Base-by-base conservation (phyloP, 2,113 vertebrate species). In the Equus quagga region DNA sequence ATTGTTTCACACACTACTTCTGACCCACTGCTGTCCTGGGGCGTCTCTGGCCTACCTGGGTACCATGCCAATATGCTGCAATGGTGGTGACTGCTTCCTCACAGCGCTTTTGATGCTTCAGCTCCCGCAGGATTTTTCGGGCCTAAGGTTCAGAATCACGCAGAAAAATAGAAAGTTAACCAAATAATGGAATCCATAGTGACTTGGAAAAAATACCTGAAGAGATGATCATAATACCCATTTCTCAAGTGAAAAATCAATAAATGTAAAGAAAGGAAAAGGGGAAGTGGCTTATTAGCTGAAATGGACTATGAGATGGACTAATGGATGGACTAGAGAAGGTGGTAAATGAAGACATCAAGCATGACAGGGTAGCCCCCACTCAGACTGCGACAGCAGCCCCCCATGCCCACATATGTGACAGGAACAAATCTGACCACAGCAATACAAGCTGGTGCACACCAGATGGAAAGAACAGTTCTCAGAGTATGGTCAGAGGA, bases 71-170 rank as follows among this genome's bases (percentile, higher is more conserved):
- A 72, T 98, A 99, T 0, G 99, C 99, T 0, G 99, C 98, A 76
- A 99, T 99, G 94, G 99, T 99, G 23, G 99, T 99, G 95, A 96
- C 99, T 1, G 99, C 99, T 98, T 99, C 99, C 13, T 99, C 97
- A n/a, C 99, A 99, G 41, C 99, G 99, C 97, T 99, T 99, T 96
- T 99, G 99, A 75, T 99, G 99, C 94, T 99, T 99, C 80, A 99
- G 99, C 14, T 99, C 99, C 85, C 99, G 98, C 96, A 99, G 99
- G 96, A 99, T 98, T 93, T 99, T 99, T 82, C 99, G 99, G 92
- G 99, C 99, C 99, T 99, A 67, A 7, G 64, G 90, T 4, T 17
- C 14, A 92, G 54, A 65, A 88, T 36, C 49, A 31, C 46, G 76
- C 70, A 65, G 51, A 67, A 49, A 44, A 72, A 80, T 0, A 36